These are phyloP conservation scores for Trachelus troglodyta DNA, from an alignment of 2,888 invertebrate genomes.

Conservation along the genomic window DNA sequence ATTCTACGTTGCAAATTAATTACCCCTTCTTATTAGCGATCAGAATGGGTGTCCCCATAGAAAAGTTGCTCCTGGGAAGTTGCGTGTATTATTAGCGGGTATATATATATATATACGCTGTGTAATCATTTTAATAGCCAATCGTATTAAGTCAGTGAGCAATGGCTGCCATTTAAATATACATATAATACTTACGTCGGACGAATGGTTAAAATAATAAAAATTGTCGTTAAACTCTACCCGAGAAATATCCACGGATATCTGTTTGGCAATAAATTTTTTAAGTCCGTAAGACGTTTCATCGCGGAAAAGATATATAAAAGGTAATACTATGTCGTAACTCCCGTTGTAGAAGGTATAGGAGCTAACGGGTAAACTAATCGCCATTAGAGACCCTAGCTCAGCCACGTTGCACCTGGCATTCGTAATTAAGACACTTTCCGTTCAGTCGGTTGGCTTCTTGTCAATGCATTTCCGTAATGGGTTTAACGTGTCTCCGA, in stretches of 20 bases:
- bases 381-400: not conserved
- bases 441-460: not conserved
- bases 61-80: not conserved
- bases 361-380: not conserved
- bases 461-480: not conserved
- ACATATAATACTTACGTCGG: not conserved
- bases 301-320: not conserved
- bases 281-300: not conserved
- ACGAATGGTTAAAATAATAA: not conserved
- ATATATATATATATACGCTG: not conserved
- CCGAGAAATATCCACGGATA: not conserved
- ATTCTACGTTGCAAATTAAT: constrained; percentile 1
- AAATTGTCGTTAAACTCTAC: not conserved
- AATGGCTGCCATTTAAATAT: not conserved
- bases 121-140: not conserved
- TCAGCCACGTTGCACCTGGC: not conserved
- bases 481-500: not conserved
- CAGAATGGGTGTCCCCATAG: not conserved
- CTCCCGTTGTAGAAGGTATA: not conserved
- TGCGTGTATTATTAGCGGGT: not conserved
- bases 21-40: not conserved
- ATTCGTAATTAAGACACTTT: not conserved
- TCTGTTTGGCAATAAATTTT: not conserved
- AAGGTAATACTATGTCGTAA: not conserved
- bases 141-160: not conserved